phyloP scores from a whole-genome alignment of 2,113 vertebrate species.

The Uria lomvia region DNA sequence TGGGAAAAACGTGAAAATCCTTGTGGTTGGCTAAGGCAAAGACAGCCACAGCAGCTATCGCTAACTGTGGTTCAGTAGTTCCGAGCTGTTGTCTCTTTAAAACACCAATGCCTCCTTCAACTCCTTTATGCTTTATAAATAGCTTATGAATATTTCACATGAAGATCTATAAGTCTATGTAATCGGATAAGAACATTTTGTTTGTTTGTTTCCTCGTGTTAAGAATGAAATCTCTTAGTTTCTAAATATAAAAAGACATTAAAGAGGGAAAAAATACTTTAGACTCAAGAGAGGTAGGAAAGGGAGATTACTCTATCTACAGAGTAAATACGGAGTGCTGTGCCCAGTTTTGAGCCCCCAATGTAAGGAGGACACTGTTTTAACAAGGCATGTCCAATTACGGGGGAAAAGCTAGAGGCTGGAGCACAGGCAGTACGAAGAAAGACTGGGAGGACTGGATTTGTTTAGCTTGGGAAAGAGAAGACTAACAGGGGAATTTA shows the following conservation, averaged over 20 bases:
- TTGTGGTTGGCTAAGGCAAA: background rate
- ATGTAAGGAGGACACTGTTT: background rate
- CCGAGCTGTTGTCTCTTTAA: background rate
- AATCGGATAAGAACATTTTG: background rate
- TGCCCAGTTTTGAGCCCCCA: background rate
- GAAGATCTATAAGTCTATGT: background rate
- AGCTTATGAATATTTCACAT: background rate
- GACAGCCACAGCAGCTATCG: background rate
- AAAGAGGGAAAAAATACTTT: background rate
- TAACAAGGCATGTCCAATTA: background rate
- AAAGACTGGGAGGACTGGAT: background rate
- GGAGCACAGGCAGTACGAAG: background rate
- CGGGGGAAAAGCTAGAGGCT: background rate
- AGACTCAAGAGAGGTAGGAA: background rate
- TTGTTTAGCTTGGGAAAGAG: background rate
- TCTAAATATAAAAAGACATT: background rate
- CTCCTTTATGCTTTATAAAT: background rate
- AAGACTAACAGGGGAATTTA: background rate
- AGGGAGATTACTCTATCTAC: background rate
- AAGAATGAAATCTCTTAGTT: background rate
- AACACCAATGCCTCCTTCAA: background rate
- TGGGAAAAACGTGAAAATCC: background rate
- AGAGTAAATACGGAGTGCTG: background rate
- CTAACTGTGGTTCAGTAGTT: background rate
- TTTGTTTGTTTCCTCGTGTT: background rate